Evolutionary conservation across 2,888 invertebrate genomes (phyloP).

Genomic region (Apotomis capreana): DNA sequence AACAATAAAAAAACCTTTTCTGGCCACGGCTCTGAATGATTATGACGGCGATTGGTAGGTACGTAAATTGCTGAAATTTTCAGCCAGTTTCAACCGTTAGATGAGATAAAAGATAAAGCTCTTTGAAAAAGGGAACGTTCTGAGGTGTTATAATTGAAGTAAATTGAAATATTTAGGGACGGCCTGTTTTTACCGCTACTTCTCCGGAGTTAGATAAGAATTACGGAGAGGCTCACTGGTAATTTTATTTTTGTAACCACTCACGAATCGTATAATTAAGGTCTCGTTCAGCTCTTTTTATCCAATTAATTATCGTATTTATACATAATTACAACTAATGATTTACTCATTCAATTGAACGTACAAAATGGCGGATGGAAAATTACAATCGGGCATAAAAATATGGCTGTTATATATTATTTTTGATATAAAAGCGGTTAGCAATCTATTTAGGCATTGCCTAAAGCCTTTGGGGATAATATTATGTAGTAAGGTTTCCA

Average conservation of each 20-base stretch:
- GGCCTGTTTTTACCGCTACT: slow-evolving; percentile 18
- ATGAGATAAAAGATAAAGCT: slow-evolving; percentile 30
- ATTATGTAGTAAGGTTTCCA: no score
- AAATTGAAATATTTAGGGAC: slow-evolving; percentile 27
- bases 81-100: slow-evolving; percentile 18
- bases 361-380: no score
- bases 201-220: slow-evolving; percentile 6
- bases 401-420: no score
- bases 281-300: neutral
- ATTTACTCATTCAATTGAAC: no score
- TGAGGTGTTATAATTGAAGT: slow-evolving; percentile 24
- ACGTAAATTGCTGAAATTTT: slow-evolving; percentile 39
- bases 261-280: neutral
- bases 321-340: neutral
- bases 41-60: slow-evolving; percentile 35
- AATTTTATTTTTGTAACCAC: neutral
- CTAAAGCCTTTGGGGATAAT: no score
- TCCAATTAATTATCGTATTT: neutral
- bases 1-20: slow-evolving; percentile 49
- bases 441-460: no score
- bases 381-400: no score
- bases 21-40: slow-evolving; percentile 41
- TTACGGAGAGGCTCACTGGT: slow-evolving; percentile 3
- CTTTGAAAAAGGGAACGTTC: slow-evolving; percentile 32
- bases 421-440: no score